Evolutionary conservation across 2,113 vertebrate genomes (phyloP), one percentile per base, ranked within the genome.

Genomic region (Poecile atricapillus): DNA sequence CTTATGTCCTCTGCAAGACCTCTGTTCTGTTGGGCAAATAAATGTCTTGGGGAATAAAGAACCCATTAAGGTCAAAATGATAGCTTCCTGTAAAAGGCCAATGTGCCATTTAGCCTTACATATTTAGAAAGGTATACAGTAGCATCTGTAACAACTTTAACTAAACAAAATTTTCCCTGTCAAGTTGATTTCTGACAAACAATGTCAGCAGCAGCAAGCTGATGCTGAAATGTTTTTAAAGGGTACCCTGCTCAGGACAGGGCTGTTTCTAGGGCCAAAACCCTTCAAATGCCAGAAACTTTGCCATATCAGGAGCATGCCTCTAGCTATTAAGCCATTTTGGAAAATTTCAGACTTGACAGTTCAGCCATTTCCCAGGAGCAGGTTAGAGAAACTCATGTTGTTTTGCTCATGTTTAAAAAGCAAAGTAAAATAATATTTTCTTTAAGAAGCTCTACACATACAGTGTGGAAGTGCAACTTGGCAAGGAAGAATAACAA

Each of bases 71-170:
- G 60, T 64, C 44, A 92, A 94, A 96, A 89, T 35, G 10, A 62
- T 2, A 37, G 63, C 59, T 92, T 93, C 91, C 89, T 75, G 77
- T 62, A 69, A 96, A 94, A 96, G 83, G 60, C 70, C 85, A 89
- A 20, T 9, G 56, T 56, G 46, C 59, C 83, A 92, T 81, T 93
- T 93, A 94, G 77, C 56, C 25, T n/a, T 50, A 55, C 35, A 20
- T 71, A 83, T 46, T 93, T 76, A 43, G 47, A 91, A 93, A 71
- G 25, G 59, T 33, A 76, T 9, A 73, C 37, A 76, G 53, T 2
- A 84, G 59, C 33, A 35, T 15, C 30, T 93, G 41, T 68, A 95
- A 65, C 37, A 80, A 81, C 24, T 93, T 90, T 5, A 80, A 63
- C 62, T 67, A 22, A 82, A 76, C 1, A 5, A 50, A 49, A 71